phyloP scores from a whole-genome alignment of 2,113 vertebrate genomes.

The Ia io region DNA sequence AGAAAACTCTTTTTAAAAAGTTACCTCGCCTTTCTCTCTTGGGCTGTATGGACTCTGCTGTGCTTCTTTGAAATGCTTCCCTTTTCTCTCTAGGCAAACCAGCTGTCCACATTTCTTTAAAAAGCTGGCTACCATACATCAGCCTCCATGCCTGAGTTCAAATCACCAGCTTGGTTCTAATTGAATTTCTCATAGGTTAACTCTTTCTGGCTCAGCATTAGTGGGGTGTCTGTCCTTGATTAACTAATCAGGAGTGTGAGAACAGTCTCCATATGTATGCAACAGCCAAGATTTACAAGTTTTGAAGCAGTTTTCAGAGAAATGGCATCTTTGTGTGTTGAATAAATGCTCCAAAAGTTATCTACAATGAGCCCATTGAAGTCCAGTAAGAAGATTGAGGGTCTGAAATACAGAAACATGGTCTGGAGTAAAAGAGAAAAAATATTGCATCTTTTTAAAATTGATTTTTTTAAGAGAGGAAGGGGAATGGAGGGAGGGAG shows the following conservation, averaged over 20 bases:
- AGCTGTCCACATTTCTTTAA: background rate
- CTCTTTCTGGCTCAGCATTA: background rate
- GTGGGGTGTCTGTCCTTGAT: background rate
- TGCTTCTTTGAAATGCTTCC: background rate
- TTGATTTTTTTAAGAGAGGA: too few species aligned
- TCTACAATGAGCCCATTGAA: background rate
- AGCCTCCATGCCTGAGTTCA: background rate
- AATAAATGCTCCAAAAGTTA: background rate
- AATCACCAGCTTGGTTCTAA: background rate
- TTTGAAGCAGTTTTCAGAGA: background rate
- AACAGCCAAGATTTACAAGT: background rate
- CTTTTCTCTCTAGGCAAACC: background rate
- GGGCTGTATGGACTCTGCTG: too few species aligned
- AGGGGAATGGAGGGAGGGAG: too few species aligned
- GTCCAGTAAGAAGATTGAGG: background rate
- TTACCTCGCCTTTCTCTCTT: background rate
- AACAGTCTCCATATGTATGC: too few species aligned
- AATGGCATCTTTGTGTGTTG: background rate
- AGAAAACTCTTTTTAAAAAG: background rate
- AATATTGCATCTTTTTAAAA: background rate
- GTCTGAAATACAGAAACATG: background rate
- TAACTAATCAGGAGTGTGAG: background rate
- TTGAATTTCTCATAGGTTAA: background rate
- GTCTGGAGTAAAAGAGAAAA: background rate
- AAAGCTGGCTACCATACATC: background rate